Evolutionary conservation across 2,797 vertebrate species (phyloP).

Genomic region (Euthynnus affinis): DNA sequence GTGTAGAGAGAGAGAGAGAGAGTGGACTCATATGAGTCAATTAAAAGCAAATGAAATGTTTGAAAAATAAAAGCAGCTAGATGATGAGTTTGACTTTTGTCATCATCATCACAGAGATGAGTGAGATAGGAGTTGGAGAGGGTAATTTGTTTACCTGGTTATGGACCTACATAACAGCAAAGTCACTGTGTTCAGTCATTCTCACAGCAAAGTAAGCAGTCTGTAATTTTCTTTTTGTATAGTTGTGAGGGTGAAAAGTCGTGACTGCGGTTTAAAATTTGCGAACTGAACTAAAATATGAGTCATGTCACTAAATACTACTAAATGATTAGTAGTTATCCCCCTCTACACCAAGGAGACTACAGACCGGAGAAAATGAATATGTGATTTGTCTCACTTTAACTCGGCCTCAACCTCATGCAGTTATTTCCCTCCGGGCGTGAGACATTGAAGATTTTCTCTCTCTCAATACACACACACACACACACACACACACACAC

Average conservation of each 20-base stretch:
- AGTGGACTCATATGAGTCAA: too few relatives aligned
- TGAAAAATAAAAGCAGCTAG: too few relatives aligned
- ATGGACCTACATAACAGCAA: too few relatives aligned
- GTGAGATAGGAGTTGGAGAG: too few relatives aligned
- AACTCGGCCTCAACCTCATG: not conserved
- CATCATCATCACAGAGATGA: too few relatives aligned
- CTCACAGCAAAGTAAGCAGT: not conserved
- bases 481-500: not conserved
- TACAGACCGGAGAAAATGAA: constrained; percentile 8
- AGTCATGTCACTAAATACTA: not conserved
- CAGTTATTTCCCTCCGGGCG: not conserved
- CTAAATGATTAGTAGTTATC: not conserved
- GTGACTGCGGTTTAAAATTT: not conserved
- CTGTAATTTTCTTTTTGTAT: not conserved
- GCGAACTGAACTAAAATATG: not conserved
- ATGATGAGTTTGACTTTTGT: too few relatives aligned
- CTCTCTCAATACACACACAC: not conserved
- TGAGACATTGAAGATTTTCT: not conserved
- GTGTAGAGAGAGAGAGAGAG: too few relatives aligned
- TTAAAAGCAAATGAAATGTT: too few relatives aligned
- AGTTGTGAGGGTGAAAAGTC: not conserved
- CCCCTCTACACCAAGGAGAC: constrained; percentile 1
- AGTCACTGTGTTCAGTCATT: not conserved
- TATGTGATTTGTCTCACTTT: constrained; percentile 12
- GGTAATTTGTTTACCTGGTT: too few relatives aligned